These are phyloP conservation scores for Neostethus bicornis DNA, from an alignment of 2,797 vertebrate species.

Conservation along the genomic window DNA sequence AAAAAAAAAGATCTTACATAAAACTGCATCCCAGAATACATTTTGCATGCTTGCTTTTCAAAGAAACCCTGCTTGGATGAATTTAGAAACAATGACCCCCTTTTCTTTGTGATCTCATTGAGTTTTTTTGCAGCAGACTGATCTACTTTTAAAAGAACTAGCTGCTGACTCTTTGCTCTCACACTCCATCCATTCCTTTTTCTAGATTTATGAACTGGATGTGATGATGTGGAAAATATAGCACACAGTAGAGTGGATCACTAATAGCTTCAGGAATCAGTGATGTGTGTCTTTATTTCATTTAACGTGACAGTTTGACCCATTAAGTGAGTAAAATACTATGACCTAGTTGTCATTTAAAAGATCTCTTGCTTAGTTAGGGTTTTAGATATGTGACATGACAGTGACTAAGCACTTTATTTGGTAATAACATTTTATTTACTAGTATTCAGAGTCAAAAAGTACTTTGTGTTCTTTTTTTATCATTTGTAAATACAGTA, in stretches of 20 bases:
- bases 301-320: constrained; percentile 40
- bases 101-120: constrained; percentile 55
- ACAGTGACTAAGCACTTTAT: constrained; percentile 8
- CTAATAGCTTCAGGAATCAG: constrained; percentile 17
- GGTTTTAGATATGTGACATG: neutral
- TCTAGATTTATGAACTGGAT: constrained; percentile 43
- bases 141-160: constrained; percentile 40
- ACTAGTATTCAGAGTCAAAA: neutral
- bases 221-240: constrained; percentile 65
- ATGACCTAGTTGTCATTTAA: constrained; percentile 42
- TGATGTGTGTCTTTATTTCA: constrained; percentile 25
- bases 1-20: constrained; percentile 21
- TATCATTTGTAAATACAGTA: too few relatives aligned
- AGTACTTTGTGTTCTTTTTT: neutral
- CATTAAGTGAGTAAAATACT: constrained; percentile 13
- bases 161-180: constrained; percentile 52
- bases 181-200: constrained; percentile 48
- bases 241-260: constrained; percentile 44
- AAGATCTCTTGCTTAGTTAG: constrained; percentile 8
- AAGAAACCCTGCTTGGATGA: constrained; percentile 42
- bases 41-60: constrained; percentile 38
- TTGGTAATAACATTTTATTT: neutral
- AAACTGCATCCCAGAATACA: constrained; percentile 44
- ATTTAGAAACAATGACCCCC: constrained; percentile 68
- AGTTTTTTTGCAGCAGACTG: constrained; percentile 51